Conservation (phyloP, 1,140 invertebrate genomes). For the Hycleus cichorii region DNA sequence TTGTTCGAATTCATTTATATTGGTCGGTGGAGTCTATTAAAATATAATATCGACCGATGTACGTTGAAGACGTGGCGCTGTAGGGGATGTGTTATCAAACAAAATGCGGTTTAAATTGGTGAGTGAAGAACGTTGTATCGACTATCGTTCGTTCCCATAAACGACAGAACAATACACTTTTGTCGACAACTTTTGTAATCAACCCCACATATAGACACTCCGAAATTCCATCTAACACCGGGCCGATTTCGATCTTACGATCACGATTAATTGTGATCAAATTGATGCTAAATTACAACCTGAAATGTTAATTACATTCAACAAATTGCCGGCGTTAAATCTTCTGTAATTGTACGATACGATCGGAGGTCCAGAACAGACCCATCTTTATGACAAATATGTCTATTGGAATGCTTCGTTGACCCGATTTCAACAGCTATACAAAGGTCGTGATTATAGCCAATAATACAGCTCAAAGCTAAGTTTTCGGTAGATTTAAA, state of each 20-base stretch:
- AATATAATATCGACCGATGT: neutral
- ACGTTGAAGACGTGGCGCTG: too few species aligned
- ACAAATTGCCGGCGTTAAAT: slow-evolving; percentile 28
- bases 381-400: neutral
- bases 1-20: slow-evolving; percentile 4
- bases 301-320: slow-evolving; percentile 27
- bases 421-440: too few species aligned
- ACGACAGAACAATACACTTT: slow-evolving; percentile 23
- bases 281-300: slow-evolving; percentile 25
- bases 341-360: slow-evolving; percentile 15
- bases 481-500: too few species aligned
- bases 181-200: slow-evolving; percentile 17
- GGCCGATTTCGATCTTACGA: neutral
- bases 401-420: too few species aligned
- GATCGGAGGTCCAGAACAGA: too few species aligned
- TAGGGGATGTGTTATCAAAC: slow-evolving; percentile 11
- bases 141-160: slow-evolving; percentile 4
- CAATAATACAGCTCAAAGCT: too few species aligned
- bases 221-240: slow-evolving; percentile 1
- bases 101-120: neutral
- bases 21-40: slow-evolving; percentile 16
- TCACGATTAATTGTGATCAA: slow-evolving; percentile 21
- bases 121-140: slow-evolving; percentile 22
- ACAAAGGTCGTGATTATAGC: too few species aligned
- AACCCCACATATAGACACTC: neutral